These are phyloP conservation scores for Adela reaumurella DNA, from an alignment of 2,888 invertebrate species.

Conservation along the genomic window DNA sequence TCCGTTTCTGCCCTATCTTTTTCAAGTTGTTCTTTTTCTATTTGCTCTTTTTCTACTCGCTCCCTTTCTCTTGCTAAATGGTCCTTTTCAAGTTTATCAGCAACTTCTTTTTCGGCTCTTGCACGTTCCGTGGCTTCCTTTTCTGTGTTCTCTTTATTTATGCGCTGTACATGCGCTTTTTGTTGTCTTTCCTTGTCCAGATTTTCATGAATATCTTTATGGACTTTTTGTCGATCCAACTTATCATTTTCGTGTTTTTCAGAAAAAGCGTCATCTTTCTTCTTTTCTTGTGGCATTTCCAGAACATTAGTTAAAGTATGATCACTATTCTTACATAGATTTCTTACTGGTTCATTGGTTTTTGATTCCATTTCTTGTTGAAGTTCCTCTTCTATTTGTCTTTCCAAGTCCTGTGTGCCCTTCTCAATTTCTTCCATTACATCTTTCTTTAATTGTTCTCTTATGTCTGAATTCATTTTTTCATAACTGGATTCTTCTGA, in stretches of 20 bases:
- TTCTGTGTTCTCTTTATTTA: constrained; percentile 22
- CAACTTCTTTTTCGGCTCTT: constrained; percentile 38
- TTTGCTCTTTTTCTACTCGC: constrained; percentile 29
- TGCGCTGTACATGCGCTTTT: constrained; percentile 17
- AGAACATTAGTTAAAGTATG: constrained; percentile 19
- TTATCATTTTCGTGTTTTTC: constrained; percentile 42
- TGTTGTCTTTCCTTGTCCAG: constrained; percentile 25
- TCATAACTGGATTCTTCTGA: constrained; percentile 16
- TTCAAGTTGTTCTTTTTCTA: constrained; percentile 34
- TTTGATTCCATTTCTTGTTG: constrained; percentile 17
- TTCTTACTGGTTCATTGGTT: constrained; percentile 13
- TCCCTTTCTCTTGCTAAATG: constrained; percentile 26
- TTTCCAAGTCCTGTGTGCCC: constrained; percentile 17
- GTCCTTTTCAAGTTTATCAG: constrained; percentile 39
- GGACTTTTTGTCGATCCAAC: constrained; percentile 22
- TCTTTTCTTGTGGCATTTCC: constrained; percentile 28
- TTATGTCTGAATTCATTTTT: constrained; percentile 16
- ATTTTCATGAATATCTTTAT: constrained; percentile 22
- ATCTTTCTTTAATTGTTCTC: constrained; percentile 15
- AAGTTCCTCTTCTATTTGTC: constrained; percentile 4
- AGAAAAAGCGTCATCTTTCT: constrained; percentile 46
- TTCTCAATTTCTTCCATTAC: constrained; percentile 15
- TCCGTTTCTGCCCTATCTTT: constrained; percentile 29
- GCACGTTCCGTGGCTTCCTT: constrained; percentile 23
- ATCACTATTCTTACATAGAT: constrained; percentile 19